Percentiles rank a stretch among this genome's conserved stretches.
Conservation (phyloP, 2,113 vertebrate species). For the Sturnira hondurensis region DNA sequence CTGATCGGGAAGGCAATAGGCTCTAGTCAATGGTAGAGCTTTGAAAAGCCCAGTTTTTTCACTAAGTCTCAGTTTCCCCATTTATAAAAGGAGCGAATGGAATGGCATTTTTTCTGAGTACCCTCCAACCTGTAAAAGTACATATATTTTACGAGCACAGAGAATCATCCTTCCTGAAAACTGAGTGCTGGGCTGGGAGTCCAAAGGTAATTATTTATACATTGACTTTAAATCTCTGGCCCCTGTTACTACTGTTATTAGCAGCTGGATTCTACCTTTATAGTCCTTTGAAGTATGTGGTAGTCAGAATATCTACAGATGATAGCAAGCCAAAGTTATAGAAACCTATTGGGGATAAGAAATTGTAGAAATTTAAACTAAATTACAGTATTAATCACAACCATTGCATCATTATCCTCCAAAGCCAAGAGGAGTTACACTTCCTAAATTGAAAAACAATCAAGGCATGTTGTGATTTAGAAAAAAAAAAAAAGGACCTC, state of each 20-base stretch:
- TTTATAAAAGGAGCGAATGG: neutral
- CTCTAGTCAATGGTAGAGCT: neutral
- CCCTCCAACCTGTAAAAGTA: neutral
- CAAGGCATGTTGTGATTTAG: slow-evolving; percentile 59
- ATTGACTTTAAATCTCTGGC: neutral
- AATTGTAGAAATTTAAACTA: slow-evolving; percentile 50
- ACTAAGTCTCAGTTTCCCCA: neutral
- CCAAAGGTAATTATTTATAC: neutral
- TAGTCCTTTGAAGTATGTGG: neutral
- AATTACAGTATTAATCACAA: slow-evolving; percentile 61
- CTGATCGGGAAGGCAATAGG: neutral
- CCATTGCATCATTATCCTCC: slow-evolving; percentile 48
- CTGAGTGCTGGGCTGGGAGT: neutral
- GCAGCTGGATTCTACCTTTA: slow-evolving; percentile 20
- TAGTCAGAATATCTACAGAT: slow-evolving; percentile 29
- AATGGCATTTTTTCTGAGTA: neutral
- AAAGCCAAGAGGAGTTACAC: slow-evolving; percentile 39
- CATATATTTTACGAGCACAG: neutral
- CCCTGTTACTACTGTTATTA: neutral
- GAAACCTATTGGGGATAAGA: slow-evolving; percentile 12
- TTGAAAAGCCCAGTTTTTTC: neutral
- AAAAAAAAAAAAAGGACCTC: slow-evolving; percentile 16
- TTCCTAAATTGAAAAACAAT: slow-evolving; percentile 66
- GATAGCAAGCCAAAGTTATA: slow-evolving; percentile 43
- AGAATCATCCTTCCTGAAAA: slow-evolving; percentile 22